Percentiles rank a stretch among this genome's conserved stretches.
phyloP scores from a whole-genome alignment of 2,888 invertebrate species.

The Notodonta dromedarius region DNA sequence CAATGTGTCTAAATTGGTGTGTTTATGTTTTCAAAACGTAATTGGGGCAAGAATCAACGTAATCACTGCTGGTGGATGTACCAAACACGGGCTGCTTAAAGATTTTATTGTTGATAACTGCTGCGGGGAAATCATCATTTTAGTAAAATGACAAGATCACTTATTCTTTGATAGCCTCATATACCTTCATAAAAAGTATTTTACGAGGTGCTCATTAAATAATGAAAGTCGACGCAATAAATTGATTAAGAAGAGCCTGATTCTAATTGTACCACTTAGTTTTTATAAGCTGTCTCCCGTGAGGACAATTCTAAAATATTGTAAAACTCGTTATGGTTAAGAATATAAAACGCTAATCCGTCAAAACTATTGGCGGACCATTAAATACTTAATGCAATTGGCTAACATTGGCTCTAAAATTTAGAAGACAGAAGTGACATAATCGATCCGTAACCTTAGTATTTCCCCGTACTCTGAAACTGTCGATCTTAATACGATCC shows the following conservation, averaged over 20 bases:
- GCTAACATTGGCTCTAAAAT: background rate
- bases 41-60: constrained; percentile 1
- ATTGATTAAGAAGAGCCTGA: background rate
- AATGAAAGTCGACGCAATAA: background rate
- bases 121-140: constrained; percentile 9
- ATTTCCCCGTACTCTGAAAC: constrained; percentile 30
- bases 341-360: too few species aligned
- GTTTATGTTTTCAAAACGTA: constrained; percentile 1
- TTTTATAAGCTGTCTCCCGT: too few species aligned
- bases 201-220: too few species aligned
- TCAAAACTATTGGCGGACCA: too few species aligned
- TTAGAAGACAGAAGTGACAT: constrained; percentile 25
- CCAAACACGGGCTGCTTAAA: background rate
- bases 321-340: too few species aligned
- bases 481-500: constrained; percentile 35
- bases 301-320: too few species aligned
- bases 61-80: background rate
- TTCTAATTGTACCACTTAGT: too few species aligned
- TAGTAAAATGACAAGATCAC: too few species aligned
- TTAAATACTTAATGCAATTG: too few species aligned
- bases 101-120: constrained; percentile 8
- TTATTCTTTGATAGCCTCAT: too few species aligned
- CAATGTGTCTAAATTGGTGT: background rate
- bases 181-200: too few species aligned
- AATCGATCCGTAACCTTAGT: constrained; percentile 16